Percentiles rank a stretch among this genome's conserved stretches.
phyloP scores from a whole-genome alignment of 2,797 vertebrate genomes.

The Nyctibius grandis region DNA sequence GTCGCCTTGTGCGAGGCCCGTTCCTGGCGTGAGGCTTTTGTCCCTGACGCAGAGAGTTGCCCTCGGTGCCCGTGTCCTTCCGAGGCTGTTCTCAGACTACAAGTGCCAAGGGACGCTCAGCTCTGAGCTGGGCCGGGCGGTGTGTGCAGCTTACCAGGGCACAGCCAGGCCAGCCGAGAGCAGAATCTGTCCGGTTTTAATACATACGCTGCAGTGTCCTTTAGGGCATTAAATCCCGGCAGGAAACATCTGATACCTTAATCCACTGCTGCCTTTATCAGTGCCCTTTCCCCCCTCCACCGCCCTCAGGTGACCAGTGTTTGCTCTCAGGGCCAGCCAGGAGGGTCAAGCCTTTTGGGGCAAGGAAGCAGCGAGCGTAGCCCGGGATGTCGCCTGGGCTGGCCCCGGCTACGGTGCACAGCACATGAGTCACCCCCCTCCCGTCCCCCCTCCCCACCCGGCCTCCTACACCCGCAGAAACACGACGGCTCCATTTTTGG shows the following conservation, averaged over 20 bases:
- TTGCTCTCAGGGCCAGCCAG: not conserved
- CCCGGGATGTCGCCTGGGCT: not conserved
- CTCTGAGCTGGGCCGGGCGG: fast-evolving
- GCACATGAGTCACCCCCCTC: not conserved
- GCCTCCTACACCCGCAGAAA: not conserved
- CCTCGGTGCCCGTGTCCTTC: fast-evolving
- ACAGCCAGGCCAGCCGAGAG: not conserved
- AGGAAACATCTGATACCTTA: not conserved
- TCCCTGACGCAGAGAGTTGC: fast-evolving
- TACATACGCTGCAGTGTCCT: fast-evolving
- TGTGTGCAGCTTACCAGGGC: fast-evolving
- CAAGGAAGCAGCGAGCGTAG: fast-evolving
- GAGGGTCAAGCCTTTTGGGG: not conserved
- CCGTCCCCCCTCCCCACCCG: not conserved
- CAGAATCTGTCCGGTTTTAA: fast-evolving
- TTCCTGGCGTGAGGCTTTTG: not conserved
- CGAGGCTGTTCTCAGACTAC: fast-evolving
- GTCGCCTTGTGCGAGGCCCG: fast-evolving
- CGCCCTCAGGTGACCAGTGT: not conserved
- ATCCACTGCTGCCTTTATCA: not conserved
- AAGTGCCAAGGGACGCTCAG: not conserved
- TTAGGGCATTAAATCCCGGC: not conserved
- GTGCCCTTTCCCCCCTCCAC: not conserved
- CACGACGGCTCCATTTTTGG: not conserved
- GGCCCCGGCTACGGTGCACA: not conserved